phyloP scores from a whole-genome alignment of 1,140 invertebrate species.

The Drosophila triauraria region DNA sequence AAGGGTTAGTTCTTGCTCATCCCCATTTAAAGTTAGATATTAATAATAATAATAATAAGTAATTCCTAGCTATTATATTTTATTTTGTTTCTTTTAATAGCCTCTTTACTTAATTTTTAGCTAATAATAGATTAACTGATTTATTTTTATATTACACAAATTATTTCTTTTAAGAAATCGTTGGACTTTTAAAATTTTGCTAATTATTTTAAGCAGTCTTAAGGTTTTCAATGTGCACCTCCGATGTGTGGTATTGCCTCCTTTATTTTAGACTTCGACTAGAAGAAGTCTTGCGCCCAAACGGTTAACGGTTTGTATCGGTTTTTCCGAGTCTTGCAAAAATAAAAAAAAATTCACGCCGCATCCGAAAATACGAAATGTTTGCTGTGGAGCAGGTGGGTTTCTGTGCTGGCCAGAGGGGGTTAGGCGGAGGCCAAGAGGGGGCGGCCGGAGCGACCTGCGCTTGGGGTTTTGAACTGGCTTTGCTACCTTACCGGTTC shows the following conservation, averaged over 20 bases:
- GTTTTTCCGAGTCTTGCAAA: slow-evolving; percentile 2
- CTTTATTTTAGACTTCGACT: neutral
- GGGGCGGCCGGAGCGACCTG: slow-evolving; percentile 32
- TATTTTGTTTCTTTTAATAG: too few relatives aligned
- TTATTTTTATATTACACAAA: too few relatives aligned
- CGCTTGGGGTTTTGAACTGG: slow-evolving; percentile 58
- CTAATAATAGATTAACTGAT: too few relatives aligned
- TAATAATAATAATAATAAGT: too few relatives aligned
- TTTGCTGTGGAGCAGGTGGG: slow-evolving; percentile 43
- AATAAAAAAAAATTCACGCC: neutral
- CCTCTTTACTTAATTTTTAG: too few relatives aligned
- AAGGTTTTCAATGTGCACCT: too few relatives aligned
- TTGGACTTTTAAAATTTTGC: neutral
- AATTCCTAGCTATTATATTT: too few relatives aligned
- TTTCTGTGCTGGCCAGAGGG: neutral
- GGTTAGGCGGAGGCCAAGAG: neutral
- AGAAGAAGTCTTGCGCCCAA: neutral
- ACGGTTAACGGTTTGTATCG: slow-evolving; percentile 21
- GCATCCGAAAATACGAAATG: slow-evolving; percentile 16
- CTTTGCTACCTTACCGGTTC: slow-evolving; percentile 62
- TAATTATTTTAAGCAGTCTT: neutral
- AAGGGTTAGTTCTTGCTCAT: too few relatives aligned
- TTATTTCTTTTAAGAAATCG: too few relatives aligned
- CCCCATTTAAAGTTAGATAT: too few relatives aligned
- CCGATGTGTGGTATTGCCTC: too few relatives aligned